Conservation (phyloP, 2,888 invertebrate genomes). For the Parthenolecanium corni region DNA sequence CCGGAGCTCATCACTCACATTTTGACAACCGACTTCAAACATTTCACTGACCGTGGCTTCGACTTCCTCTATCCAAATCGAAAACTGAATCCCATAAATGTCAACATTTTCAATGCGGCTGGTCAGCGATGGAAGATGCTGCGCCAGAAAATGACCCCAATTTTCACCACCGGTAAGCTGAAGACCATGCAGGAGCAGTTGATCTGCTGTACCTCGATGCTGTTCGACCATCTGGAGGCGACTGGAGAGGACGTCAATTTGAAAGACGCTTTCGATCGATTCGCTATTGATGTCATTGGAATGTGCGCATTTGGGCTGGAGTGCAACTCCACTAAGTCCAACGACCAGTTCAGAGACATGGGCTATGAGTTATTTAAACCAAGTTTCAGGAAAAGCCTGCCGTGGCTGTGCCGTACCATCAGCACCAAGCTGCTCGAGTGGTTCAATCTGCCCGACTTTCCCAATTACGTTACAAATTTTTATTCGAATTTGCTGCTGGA, state of each 20-base stretch:
- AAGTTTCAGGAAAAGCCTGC: conserved; percentile 31
- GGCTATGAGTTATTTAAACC: neutral
- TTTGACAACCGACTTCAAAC: conserved; percentile 32
- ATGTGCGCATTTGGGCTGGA: conserved; percentile 16
- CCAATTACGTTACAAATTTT: conserved; percentile 33
- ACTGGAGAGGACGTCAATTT: neutral
- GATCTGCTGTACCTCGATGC: conserved; percentile 15
- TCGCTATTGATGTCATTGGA: conserved; percentile 17
- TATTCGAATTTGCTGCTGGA: conserved; percentile 33
- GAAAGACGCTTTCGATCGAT: neutral
- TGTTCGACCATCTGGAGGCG: conserved; percentile 15
- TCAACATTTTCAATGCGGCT: conserved; percentile 31
- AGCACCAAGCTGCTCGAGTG: conserved; percentile 28
- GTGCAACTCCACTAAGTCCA: conserved; percentile 5
- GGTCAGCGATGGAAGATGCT: conserved; percentile 38
- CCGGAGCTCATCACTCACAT: conserved; percentile 26
- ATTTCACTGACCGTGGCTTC: conserved; percentile 31
- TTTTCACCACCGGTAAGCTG: conserved; percentile 40
- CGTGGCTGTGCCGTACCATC: conserved; percentile 29
- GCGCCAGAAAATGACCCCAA: conserved; percentile 39
- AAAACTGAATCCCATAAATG: conserved; percentile 31
- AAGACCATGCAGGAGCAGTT: conserved; percentile 33
- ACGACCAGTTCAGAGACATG: neutral
- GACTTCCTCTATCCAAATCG: conserved; percentile 19
- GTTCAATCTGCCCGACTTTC: conserved; percentile 31